Evolutionary conservation across 2,113 vertebrate genomes (phyloP), one percentile per base, ranked within the genome.

Genomic region (Nansenia antarctica): DNA sequence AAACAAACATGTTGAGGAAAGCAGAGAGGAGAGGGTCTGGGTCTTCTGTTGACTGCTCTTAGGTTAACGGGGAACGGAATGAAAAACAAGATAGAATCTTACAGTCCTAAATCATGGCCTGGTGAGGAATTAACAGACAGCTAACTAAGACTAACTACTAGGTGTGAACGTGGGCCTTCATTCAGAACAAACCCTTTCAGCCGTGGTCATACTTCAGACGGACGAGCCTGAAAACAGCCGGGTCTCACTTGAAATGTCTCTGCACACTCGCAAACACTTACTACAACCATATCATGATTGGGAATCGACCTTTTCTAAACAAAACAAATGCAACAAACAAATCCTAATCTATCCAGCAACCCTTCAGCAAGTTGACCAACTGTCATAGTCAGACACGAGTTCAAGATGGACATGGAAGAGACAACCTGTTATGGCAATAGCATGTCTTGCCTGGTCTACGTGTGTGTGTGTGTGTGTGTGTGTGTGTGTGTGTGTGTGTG

Each of bases 81-180:
- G 69, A 70, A 78, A 60, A 35, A 15, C 80, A 35, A 59, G 5
- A 24, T 3, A 45, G 12, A 2, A 42, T 22, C 34, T 31, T 1
- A 35, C 39, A 64, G 30, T 74, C 39, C 69, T 31, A 62, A 31
- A 60, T 52, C 0, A 52, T 32, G 32, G 14, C 35, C 60, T 67
- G 31, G 57, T 26, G n/a, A 8, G 5, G 39, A 65, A 72, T 67
- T 49, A 78, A 47, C 74, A 72, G 75, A 65, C 79, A 30, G 42
- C 27, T 30, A 18, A 31, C 6, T 8, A 32, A n/a, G 22, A 69
- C 49, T 74, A 59, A 61, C 69, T 49, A 59, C 12, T 61, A 53
- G 67, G 1, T 77, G 42, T 62, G 32, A 82, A 69, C 65, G 67
- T 54, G 61, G 73, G 31, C 61, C 65, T 82, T 85, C 67, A 74